Percentiles rank a stretch among this genome's conserved stretches.
Evolutionary conservation across 2,113 vertebrate genomes (phyloP).

Genomic region (Nyctibius bracteatus): DNA sequence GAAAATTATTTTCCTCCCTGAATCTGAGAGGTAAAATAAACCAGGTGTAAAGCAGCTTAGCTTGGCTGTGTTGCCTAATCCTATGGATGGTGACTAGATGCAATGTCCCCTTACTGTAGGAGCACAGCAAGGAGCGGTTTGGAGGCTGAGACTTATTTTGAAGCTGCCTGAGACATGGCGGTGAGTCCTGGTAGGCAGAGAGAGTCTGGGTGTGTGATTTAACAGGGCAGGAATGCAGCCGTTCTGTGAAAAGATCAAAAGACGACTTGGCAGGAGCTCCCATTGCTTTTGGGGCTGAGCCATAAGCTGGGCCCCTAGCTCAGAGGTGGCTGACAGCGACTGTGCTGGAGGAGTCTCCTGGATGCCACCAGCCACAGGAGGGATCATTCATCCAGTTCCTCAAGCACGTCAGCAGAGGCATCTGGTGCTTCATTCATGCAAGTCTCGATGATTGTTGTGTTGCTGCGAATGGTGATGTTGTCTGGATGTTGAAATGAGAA

Average conservation of each 20-base stretch:
- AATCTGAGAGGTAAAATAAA: neutral
- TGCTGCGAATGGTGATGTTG: neutral
- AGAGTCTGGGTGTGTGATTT: neutral
- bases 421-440: neutral
- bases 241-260: slow-evolving; percentile 37
- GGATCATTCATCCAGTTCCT: neutral
- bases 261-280: slow-evolving; percentile 5
- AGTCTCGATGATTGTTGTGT: accelerated
- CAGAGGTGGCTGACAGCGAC: neutral
- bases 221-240: slow-evolving; percentile 20
- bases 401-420: neutral
- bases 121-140: neutral
- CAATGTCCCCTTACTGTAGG: neutral
- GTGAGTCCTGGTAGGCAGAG: neutral
- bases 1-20: neutral
- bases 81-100: neutral
- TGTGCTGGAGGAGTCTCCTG: neutral
- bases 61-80: neutral
- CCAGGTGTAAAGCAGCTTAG: neutral
- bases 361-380: neutral
- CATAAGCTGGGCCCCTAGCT: neutral
- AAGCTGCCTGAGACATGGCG: neutral
- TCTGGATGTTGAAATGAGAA: neutral
- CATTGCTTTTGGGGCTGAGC: neutral
- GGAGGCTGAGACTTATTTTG: neutral